Evolutionary conservation across 2,888 invertebrate genomes (phyloP).

Genomic region (Habroteleia sp.): DNA sequence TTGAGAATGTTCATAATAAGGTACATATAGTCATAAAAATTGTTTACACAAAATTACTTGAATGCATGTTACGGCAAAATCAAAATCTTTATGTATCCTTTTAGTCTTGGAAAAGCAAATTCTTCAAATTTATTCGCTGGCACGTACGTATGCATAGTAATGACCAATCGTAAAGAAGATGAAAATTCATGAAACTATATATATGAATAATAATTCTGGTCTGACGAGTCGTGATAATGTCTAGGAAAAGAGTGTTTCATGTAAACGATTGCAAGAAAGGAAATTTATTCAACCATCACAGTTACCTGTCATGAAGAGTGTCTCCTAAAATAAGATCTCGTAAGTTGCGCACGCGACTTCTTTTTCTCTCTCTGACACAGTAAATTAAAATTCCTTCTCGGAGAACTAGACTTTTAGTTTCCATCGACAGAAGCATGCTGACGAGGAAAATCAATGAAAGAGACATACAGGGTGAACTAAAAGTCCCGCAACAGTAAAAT

Average conservation of each 20-base stretch:
- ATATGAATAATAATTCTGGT: constrained; percentile 75
- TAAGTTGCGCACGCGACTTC: constrained; percentile 47
- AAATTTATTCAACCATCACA: constrained; percentile 62
- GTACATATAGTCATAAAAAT: constrained; percentile 15
- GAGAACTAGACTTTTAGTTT: constrained; percentile 44
- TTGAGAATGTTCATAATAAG: background rate
- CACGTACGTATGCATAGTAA: constrained; percentile 67
- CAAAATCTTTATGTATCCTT: constrained; percentile 32
- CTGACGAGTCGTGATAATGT: constrained; percentile 50
- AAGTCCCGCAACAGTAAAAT: too few species aligned
- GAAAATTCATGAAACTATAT: constrained; percentile 76
- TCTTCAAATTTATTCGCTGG: constrained; percentile 38
- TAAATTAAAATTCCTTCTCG: constrained; percentile 64
- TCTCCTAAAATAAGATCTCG: constrained; percentile 55
- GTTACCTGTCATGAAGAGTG: constrained; percentile 54
- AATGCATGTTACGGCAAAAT: constrained; percentile 5
- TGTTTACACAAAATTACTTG: constrained; percentile 21
- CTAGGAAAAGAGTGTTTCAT: constrained; percentile 42
- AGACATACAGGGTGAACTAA: too few species aligned
- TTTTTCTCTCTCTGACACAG: constrained; percentile 53
- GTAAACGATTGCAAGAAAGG: constrained; percentile 57
- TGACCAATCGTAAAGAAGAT: constrained; percentile 72
- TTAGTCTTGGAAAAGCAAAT: constrained; percentile 20
- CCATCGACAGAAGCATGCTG: constrained; percentile 59
- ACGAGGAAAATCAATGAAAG: constrained; percentile 57